Evolutionary conservation across 2,797 vertebrate genomes (phyloP).

Genomic region (Pseudochirops corinnae): DNA sequence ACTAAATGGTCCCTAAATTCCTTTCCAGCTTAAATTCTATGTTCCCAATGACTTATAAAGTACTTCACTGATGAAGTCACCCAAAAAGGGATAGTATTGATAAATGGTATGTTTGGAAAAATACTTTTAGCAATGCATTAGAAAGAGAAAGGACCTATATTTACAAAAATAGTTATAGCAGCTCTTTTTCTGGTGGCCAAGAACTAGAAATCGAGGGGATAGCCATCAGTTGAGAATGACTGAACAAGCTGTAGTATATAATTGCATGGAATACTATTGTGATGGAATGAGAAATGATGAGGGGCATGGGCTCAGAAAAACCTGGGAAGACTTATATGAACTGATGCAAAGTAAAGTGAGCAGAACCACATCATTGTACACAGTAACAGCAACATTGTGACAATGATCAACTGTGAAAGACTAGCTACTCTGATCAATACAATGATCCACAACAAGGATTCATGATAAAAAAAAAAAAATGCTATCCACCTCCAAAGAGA

Average conservation of each 20-base stretch:
- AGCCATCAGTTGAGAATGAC: background rate
- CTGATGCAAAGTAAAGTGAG: background rate
- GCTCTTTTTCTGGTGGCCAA: background rate
- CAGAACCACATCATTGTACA: background rate
- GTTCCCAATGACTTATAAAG: no score
- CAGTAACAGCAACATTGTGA: background rate
- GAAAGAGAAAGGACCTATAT: background rate
- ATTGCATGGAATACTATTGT: background rate
- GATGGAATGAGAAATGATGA: background rate
- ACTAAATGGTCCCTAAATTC: no score
- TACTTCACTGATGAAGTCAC: no score
- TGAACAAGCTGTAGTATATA: background rate
- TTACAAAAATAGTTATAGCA: background rate
- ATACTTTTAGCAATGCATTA: background rate
- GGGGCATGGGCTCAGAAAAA: background rate
- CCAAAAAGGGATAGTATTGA: background rate
- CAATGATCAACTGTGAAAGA: background rate
- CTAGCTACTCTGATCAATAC: background rate
- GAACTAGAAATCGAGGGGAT: background rate
- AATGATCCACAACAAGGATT: background rate
- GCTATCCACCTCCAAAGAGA: background rate
- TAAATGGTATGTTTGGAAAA: background rate
- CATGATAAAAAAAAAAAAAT: background rate
- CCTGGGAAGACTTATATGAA: background rate
- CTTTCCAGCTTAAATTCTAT: no score